Percentiles rank a stretch among this genome's conserved stretches.
phyloP scores from a whole-genome alignment of 2,797 vertebrate genomes.

The Aldrovandia affinis region DNA sequence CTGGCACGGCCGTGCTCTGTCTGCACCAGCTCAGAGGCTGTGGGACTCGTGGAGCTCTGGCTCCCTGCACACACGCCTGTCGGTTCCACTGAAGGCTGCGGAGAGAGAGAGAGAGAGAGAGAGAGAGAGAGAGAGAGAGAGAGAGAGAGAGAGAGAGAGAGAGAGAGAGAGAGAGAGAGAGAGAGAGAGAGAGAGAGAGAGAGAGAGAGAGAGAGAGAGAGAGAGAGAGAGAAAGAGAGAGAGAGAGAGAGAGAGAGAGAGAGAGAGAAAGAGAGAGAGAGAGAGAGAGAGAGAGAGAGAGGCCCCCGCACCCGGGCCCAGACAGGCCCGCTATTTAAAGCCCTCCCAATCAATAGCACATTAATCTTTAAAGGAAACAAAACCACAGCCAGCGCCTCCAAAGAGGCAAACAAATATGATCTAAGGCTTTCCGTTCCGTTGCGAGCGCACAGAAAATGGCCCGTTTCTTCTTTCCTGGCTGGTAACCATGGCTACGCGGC shows the following conservation, averaged over 20 bases:
- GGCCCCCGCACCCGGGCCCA: background rate
- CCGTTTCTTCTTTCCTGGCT: background rate
- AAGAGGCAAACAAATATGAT: slow-evolving; percentile 1
- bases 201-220: background rate
- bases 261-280: background rate
- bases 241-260: background rate
- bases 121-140: background rate
- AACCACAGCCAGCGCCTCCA: slow-evolving; percentile 30
- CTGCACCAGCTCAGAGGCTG: slow-evolving; percentile 31
- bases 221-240: background rate
- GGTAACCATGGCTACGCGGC: background rate
- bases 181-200: background rate
- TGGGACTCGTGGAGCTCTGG: background rate
- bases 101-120: background rate
- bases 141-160: background rate
- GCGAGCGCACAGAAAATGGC: background rate
- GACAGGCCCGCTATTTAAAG: slow-evolving; percentile 33
- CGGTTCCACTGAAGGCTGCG: background rate
- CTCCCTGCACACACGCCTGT: slow-evolving; percentile 25
- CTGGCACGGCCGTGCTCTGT: slow-evolving; percentile 36
- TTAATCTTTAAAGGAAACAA: slow-evolving; percentile 44
- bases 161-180: background rate
- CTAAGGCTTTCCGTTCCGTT: slow-evolving; percentile 18
- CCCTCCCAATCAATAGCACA: slow-evolving; percentile 31
- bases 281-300: background rate